phyloP scores from a whole-genome alignment of 2,797 vertebrate species.

The Sebastes matsubarae region DNA sequence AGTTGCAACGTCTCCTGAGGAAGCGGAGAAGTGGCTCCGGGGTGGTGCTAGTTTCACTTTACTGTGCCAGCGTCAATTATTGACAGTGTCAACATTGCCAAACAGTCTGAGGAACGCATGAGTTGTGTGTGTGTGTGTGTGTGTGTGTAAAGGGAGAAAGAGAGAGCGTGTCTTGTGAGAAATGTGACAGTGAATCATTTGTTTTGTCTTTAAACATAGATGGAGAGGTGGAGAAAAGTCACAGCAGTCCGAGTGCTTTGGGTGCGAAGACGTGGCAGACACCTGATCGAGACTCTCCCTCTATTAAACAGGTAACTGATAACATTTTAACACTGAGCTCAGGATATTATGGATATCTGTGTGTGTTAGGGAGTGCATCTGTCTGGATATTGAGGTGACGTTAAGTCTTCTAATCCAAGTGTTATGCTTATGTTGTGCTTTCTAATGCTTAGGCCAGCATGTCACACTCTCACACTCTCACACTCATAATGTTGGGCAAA shows the following conservation, averaged over 20 bases:
- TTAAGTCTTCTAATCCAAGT: background rate
- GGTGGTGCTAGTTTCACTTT: constrained; percentile 41
- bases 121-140: constrained; percentile 19
- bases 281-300: constrained; percentile 34
- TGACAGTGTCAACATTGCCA: constrained; percentile 75
- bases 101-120: constrained; percentile 4
- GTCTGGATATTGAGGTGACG: background rate
- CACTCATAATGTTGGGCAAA: background rate
- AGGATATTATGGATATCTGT: background rate
- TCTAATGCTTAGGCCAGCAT: background rate
- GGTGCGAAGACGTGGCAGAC: constrained; percentile 49
- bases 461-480: accelerated
- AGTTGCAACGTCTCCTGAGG: constrained; percentile 33
- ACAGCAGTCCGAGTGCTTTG: constrained; percentile 2
- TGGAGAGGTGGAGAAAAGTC: constrained; percentile 52
- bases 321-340: background rate
- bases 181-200: constrained; percentile 37
- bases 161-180: constrained; percentile 6
- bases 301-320: constrained; percentile 62
- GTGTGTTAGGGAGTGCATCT: background rate
- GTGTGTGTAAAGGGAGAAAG: background rate
- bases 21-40: constrained; percentile 35
- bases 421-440: background rate
- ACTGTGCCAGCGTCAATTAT: constrained; percentile 57
- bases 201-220: constrained; percentile 73